Conservation (phyloP, 1,140 invertebrate species). For the Zaprionus davidi region DNA sequence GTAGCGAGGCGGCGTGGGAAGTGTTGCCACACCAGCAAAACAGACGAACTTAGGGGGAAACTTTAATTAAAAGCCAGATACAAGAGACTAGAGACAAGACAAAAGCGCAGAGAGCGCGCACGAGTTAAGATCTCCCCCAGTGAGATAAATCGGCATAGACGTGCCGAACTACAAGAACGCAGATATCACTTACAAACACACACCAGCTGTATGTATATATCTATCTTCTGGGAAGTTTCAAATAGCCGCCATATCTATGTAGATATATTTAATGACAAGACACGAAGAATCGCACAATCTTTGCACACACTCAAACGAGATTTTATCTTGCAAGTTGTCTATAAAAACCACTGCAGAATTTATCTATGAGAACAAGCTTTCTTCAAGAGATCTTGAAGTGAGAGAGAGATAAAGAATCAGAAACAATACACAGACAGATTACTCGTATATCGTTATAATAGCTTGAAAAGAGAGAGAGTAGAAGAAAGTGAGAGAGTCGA, state of each 20-base stretch:
- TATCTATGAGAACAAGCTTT: background rate
- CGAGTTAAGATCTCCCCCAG: constrained; percentile 20
- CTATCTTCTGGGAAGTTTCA: constrained; percentile 1
- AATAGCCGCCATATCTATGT: background rate
- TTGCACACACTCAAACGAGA: background rate
- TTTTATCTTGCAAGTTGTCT: constrained; percentile 2
- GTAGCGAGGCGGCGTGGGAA: constrained; percentile 59
- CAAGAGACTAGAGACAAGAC: constrained; percentile 8
- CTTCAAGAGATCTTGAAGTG: background rate
- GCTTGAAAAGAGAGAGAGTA: no score
- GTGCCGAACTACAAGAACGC: constrained; percentile 16
- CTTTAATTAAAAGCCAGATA: constrained; percentile 65
- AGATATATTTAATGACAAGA: constrained; percentile 18
- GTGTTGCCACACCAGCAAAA: constrained; percentile 53
- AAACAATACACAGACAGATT: background rate
- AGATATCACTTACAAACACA: constrained; percentile 19
- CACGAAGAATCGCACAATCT: background rate
- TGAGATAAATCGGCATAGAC: constrained; percentile 22
- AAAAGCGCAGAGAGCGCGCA: constrained; percentile 2
- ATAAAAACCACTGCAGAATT: background rate
- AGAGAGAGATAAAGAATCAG: background rate
- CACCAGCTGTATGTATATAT: background rate
- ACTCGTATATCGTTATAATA: no score
- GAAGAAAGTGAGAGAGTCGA: no score
- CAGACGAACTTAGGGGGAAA: constrained; percentile 29